Conservation (phyloP, 2,797 vertebrate species). For the Esox lucius region DNA sequence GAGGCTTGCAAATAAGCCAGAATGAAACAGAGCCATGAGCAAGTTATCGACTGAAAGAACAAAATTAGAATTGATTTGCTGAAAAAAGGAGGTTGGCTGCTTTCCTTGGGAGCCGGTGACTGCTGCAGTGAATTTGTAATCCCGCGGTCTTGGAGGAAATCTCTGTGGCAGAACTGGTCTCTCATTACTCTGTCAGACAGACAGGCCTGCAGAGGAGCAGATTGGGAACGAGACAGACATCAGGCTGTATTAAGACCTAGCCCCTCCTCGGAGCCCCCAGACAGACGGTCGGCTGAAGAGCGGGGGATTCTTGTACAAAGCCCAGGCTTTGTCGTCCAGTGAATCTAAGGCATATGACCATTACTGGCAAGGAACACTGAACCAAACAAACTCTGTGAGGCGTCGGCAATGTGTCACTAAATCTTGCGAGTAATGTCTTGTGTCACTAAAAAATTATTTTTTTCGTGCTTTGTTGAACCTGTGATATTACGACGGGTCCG, state of each 20-base stretch:
- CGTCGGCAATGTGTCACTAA: constrained; percentile 1
- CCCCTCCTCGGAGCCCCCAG: constrained; percentile 45
- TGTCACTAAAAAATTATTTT: too few relatives aligned
- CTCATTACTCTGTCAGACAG: constrained; percentile 64
- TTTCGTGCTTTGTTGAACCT: not conserved
- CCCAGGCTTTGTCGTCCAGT: constrained; percentile 4
- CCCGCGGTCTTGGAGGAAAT: constrained; percentile 60
- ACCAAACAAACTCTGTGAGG: not conserved
- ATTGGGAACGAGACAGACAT: constrained; percentile 61
- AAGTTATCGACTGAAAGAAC: constrained; percentile 21
- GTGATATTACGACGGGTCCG: not conserved
- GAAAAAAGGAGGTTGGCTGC: constrained; percentile 39
- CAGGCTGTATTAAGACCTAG: constrained; percentile 62
- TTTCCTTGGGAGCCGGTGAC: constrained; percentile 37
- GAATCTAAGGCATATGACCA: constrained; percentile 16
- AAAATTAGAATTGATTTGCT: constrained; percentile 26
- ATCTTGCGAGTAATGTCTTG: too few relatives aligned
- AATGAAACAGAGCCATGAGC: constrained; percentile 44
- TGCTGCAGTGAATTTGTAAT: constrained; percentile 66
- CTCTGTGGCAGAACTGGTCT: constrained; percentile 58
- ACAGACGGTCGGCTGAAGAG: constrained; percentile 42
- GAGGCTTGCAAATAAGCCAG: constrained; percentile 40
- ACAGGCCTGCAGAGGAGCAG: constrained; percentile 55
- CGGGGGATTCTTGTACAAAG: constrained; percentile 48
- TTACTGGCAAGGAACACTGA: not conserved